These are phyloP conservation scores for Phymanthus crucifer DNA, from an alignment of 92 coral and sea anemone species.

Conservation along the genomic window DNA sequence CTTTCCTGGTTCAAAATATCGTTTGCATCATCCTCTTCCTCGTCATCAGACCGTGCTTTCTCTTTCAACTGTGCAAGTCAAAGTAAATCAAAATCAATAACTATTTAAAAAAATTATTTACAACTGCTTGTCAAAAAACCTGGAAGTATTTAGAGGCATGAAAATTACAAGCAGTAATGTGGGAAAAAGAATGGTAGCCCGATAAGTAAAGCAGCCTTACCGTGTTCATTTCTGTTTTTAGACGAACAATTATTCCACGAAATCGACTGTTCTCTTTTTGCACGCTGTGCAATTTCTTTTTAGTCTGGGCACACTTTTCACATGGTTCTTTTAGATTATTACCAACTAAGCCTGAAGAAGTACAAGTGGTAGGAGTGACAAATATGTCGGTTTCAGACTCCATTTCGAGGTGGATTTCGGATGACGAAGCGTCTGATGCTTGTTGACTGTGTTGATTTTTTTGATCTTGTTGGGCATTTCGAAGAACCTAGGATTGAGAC, in stretches of 20 bases:
- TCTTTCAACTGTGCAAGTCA: neutral
- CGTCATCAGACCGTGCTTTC: neutral
- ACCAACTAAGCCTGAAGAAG: neutral
- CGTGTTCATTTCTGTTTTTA: neutral
- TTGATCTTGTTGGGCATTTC: neutral
- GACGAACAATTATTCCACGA: neutral
- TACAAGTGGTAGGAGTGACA: neutral
- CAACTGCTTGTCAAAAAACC: neutral
- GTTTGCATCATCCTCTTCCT: neutral
- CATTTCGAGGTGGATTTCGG: neutral
- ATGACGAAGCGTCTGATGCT: neutral
- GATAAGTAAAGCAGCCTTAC: neutral
- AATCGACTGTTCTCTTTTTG: neutral
- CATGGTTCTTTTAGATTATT: neutral
- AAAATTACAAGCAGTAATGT: neutral
- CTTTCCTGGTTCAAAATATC: neutral
- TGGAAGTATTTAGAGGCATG: neutral
- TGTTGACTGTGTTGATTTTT: neutral
- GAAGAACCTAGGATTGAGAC: neutral
- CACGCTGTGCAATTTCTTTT: neutral
- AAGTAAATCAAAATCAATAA: neutral
- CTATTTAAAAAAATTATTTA: neutral
- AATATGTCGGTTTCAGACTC: neutral
- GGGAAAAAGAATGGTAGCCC: neutral
- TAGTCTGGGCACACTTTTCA: neutral